Evolutionary conservation across 1,140 invertebrate species (phyloP).

Genomic region (Dreissena rostriformis): DNA sequence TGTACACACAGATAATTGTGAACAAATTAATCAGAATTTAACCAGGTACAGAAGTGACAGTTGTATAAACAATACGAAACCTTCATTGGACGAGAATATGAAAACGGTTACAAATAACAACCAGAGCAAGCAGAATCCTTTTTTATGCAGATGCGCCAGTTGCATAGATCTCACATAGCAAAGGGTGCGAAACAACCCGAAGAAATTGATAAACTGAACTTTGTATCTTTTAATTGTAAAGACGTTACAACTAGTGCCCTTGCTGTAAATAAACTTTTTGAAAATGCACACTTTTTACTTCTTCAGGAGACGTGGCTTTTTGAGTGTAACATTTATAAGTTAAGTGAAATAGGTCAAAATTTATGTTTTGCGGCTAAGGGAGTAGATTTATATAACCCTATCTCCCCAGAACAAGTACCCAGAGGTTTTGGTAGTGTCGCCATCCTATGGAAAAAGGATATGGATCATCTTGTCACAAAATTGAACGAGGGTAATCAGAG

Average conservation of each 20-base stretch:
- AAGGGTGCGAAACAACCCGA: no score
- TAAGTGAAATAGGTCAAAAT: not conserved
- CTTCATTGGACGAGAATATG: no score
- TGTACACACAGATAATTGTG: no score
- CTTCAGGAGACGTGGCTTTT: not conserved
- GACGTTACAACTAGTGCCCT: not conserved
- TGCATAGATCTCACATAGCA: no score
- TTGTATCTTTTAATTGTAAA: no score
- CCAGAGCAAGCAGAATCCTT: no score
- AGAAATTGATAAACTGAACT: no score
- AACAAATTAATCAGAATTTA: no score
- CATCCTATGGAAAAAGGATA: slow-evolving; percentile 23
- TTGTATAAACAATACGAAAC: no score
- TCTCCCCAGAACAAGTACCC: slow-evolving; percentile 28
- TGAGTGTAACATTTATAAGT: not conserved
- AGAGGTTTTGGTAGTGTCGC: slow-evolving; percentile 43
- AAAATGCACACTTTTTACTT: slow-evolving; percentile 6
- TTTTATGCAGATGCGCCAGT: no score
- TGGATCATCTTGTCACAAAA: slow-evolving; percentile 8
- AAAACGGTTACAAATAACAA: no score
- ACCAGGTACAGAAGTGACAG: no score
- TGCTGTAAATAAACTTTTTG: slow-evolving; percentile 1
- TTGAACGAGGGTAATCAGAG: slow-evolving; percentile 7
- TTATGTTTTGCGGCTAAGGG: slow-evolving; percentile 11
- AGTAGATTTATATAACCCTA: slow-evolving; percentile 11